Evolutionary conservation across 2,113 vertebrate genomes (phyloP), one percentile per base, ranked within the genome.

Genomic region (Uria lomvia): DNA sequence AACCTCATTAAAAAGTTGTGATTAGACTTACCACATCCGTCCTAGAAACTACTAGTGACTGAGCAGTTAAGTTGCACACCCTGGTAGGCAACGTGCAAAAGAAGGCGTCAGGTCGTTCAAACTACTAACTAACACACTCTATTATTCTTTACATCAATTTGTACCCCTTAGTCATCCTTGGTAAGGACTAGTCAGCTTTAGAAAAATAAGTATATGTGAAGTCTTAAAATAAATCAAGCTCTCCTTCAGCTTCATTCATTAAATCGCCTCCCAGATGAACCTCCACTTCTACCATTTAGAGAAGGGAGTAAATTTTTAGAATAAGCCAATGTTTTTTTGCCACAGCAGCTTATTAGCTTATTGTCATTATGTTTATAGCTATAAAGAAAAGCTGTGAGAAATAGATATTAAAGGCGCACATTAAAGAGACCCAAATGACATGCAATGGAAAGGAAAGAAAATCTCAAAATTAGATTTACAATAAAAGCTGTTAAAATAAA

Each of bases 291-390:
- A 52, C 50, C 30, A 52, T 68, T 87, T 81, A 90, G 50, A 55
- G 49, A 53, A 89, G 3, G 20, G 30, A 73, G 89, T 30, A 89
- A 73, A 88, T 75, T 92, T 65, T 47, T n/a, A 75, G 53, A 90
- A 77, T 50, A 93, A 93, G 50, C 24, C 78, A 67, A n/a, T 11
- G 52, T 26, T 86, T 84, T 85, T 85, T 68, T 42, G 8, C 50
- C 50, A 93, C 59, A 92, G 70, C 76, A 66, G 59, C 86, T 87
- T 83, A 91, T 90, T 93, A 95, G 49, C 55, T 96, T 87, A 71
- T 86, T 88, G 79, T 70, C 79, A 87, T 92, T 95, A 96, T 82
- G 65, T 90, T 97, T 94, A 91, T 60, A 78, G 70, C 81, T 78
- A 95, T 29, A 59, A 95, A 94, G 77, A 87, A 96, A 81, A 86